Conservation (phyloP, 2,888 invertebrate genomes). For the Girardia tigrina region DNA sequence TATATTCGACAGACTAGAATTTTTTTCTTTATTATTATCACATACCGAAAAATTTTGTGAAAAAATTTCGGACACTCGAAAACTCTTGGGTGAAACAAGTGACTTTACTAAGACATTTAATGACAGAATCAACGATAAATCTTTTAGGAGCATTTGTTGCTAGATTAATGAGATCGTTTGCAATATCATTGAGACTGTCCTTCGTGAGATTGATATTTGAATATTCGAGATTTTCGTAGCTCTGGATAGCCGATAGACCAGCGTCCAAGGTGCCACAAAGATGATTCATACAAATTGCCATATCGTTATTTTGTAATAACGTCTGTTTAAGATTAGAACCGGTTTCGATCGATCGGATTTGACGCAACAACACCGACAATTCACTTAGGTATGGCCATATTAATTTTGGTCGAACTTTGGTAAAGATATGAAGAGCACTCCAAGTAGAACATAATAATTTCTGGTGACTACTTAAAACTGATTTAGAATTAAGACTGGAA, state of each 20-base stretch:
- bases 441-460: not conserved
- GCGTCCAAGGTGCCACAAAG: not conserved
- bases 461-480: not conserved
- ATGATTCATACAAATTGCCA: conserved; percentile 9
- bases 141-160: not conserved
- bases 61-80: not conserved
- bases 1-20: not conserved
- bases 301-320: conserved; percentile 5
- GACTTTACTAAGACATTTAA: conserved; percentile 1
- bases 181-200: not conserved
- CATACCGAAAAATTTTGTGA: not conserved
- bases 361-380: not conserved
- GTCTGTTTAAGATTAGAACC: not conserved
- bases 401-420: not conserved
- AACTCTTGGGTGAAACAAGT: not conserved
- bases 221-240: not conserved
- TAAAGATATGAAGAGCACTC: not conserved
- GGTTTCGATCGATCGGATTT: not conserved
- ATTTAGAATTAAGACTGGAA: not conserved
- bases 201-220: not conserved
- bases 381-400: conserved; percentile 16
- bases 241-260: not conserved
- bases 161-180: conserved; percentile 6
- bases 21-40: not conserved
- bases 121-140: conserved; percentile 5